Conservation (phyloP, 2,113 vertebrate genomes). For the Saimiri boliviensis region DNA sequence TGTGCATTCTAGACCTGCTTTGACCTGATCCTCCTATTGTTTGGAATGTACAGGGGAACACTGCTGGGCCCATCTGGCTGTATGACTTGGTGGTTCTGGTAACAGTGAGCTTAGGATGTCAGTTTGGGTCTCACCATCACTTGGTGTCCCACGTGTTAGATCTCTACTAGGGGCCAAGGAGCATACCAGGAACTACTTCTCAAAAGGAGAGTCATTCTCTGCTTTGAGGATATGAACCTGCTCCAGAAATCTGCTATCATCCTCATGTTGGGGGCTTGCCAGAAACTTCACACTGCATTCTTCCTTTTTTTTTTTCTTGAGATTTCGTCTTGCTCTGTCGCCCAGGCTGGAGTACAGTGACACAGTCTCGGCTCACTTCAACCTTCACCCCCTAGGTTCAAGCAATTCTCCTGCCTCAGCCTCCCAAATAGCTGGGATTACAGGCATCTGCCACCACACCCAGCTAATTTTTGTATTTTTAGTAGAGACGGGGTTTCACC, state of each 20-base stretch:
- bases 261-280: not conserved
- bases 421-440: no score
- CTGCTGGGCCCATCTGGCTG: not conserved
- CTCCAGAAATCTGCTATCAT: not conserved
- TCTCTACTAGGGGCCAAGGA: not conserved
- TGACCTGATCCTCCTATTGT: not conserved
- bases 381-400: no score
- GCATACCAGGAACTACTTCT: not conserved
- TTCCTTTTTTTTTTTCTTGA: no score
- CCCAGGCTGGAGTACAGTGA: no score
- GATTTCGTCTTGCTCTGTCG: no score
- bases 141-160: not conserved
- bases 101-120: not conserved
- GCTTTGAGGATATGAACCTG: not conserved
- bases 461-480: no score
- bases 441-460: no score
- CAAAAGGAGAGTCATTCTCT: not conserved
- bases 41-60: not conserved
- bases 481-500: no score
- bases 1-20: not conserved
- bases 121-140: not conserved
- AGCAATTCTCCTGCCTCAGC: no score
- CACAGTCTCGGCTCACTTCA: accelerated
- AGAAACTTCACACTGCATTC: not conserved
- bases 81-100: not conserved